These are phyloP conservation scores for Lepidurus arcticus DNA, from an alignment of 1,140 invertebrate genomes.

Conservation along the genomic window DNA sequence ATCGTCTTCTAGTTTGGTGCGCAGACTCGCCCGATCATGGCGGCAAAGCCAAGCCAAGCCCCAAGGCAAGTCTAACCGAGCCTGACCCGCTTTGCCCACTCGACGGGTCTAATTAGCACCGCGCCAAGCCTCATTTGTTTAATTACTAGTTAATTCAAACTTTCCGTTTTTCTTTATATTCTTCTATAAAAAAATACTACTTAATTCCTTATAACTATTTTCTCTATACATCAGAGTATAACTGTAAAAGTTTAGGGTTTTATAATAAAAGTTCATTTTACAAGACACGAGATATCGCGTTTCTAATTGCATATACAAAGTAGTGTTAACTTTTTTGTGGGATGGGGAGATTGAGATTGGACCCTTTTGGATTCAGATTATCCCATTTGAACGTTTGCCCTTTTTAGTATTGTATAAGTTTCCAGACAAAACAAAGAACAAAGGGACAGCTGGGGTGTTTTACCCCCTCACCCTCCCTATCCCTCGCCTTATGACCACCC, in stretches of 20 bases:
- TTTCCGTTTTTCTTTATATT: neutral
- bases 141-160: neutral
- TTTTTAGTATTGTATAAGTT: neutral
- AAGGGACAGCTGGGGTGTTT: constrained; percentile 15
- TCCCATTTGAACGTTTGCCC: neutral
- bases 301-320: too few species aligned
- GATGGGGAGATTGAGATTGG: neutral
- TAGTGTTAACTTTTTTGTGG: too few species aligned
- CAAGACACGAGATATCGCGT: too few species aligned
- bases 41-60: constrained; percentile 15
- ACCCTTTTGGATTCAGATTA: neutral
- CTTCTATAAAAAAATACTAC: neutral
- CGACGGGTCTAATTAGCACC: neutral
- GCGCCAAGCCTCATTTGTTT: neutral
- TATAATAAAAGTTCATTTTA: too few species aligned
- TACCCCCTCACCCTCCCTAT: neutral
- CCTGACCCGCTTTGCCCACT: neutral
- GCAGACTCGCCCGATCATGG: constrained; percentile 20
- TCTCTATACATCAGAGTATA: too few species aligned
- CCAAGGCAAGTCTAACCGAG: neutral
- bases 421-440: neutral
- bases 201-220: too few species aligned
- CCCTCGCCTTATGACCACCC: neutral
- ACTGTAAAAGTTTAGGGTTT: too few species aligned
- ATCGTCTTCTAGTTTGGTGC: constrained; percentile 17